Evolutionary conservation across 2,113 vertebrate genomes (phyloP).

Genomic region (Narcine bancroftii): DNA sequence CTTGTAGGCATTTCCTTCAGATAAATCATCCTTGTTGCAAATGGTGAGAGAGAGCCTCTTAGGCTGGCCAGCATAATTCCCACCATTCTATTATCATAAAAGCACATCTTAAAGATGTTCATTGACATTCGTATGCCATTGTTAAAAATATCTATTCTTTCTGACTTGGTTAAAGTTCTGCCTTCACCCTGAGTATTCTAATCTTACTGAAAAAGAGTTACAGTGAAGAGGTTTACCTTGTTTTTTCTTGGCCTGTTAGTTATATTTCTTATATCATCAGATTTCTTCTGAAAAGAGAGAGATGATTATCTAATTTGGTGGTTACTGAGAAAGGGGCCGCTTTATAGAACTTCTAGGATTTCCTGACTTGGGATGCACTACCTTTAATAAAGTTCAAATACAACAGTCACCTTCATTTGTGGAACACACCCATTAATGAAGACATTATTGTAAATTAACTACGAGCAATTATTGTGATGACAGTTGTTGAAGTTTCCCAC

Average conservation of each 20-base stretch:
- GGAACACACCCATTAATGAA: background rate
- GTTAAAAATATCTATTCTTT: background rate
- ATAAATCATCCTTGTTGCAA: background rate
- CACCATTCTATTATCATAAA: background rate
- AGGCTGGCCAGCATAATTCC: background rate
- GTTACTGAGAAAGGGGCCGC: background rate
- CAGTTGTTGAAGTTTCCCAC: background rate
- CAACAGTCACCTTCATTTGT: background rate
- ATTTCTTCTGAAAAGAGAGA: background rate
- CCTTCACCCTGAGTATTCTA: background rate
- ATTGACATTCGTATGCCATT: background rate
- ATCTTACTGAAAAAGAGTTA: background rate
- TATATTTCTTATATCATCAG: background rate
- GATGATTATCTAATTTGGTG: background rate
- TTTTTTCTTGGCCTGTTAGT: background rate
- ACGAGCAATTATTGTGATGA: background rate
- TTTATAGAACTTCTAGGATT: background rate
- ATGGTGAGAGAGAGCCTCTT: background rate
- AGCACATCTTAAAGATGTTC: background rate
- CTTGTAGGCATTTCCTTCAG: background rate
- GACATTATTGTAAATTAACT: background rate
- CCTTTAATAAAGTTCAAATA: background rate
- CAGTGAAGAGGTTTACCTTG: background rate
- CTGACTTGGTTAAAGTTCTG: background rate
- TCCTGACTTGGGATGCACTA: background rate